Evolutionary conservation across 2,113 vertebrate genomes (phyloP), one percentile per base, ranked within the genome.

Genomic region (Microtus ochrogaster): DNA sequence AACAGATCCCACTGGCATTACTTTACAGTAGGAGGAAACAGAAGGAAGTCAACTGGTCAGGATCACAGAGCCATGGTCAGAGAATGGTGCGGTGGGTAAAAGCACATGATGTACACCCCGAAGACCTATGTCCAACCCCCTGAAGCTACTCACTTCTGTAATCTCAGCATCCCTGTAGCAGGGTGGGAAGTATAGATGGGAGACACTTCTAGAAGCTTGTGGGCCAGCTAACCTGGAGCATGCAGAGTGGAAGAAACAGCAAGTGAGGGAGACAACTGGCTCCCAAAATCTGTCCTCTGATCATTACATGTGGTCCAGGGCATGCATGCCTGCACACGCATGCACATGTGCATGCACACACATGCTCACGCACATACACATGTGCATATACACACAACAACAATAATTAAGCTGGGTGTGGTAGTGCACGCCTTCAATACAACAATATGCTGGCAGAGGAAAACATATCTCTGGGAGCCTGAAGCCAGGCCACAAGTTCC

Each of bases 21-120:
- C 83, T 96, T 93, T 66, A 83, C 41, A 87, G 33, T 16, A 36
- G 68, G 86, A 85, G 82, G 63, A 82, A 92, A 68, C 7, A 11
- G 28, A 89, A 41, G n/a, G 52, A 74, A 90, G 30, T 28, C 85
- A 74, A 30, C 49, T 44, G 10, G 33, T 95, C n/a, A 76, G 76
- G 73, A 87, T 65, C 33, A 70, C 61, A 93, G 52, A 89, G 49
- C 36, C 83, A 85, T 22, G 41, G 83, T 11, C 41, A 68, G 63
- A 1, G 5, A 68, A 13, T 10, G 16, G 63, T 9, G 2, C 61
- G 36, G 9, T 49, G 22, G 28, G 30, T 22, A 12, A 68, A 22
- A 68, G 63, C 9, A 4, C 19, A 44, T 21, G 61, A 28, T 30
- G n/a, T 17, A 65, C 61, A 66, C 6, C 61, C 39, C 1, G 9